phyloP scores from a whole-genome alignment of 2,888 invertebrate species.

The Ectropis crepuscularia region DNA sequence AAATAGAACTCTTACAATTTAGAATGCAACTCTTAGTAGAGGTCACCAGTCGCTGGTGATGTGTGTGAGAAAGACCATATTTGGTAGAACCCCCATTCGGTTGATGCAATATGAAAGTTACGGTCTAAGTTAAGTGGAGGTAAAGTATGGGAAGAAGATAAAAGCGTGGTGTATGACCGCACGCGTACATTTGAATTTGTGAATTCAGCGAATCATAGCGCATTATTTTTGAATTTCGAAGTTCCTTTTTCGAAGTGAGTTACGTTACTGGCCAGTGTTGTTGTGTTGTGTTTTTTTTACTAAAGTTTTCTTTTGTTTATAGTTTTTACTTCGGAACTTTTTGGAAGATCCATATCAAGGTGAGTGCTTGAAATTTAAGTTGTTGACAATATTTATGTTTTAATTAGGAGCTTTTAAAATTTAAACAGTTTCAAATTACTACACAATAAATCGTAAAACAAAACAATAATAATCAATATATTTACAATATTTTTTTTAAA shows the following conservation, averaged over 20 bases:
- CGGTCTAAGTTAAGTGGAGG: conserved; percentile 55
- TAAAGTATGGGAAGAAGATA: conserved; percentile 59
- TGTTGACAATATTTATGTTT: background rate
- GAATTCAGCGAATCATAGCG: conserved; percentile 49
- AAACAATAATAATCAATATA: too few relatives aligned
- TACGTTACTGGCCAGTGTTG: conserved; percentile 48
- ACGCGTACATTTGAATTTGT: conserved; percentile 64
- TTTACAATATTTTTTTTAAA: too few relatives aligned
- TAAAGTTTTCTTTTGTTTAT: conserved; percentile 38
- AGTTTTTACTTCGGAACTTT: conserved; percentile 48
- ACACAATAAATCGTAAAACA: too few relatives aligned
- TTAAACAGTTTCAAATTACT: too few relatives aligned
- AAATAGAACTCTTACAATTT: conserved; percentile 16
- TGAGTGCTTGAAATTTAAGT: conserved; percentile 40
- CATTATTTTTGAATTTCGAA: conserved; percentile 49
- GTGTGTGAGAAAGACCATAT: conserved; percentile 14
- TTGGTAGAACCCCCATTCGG: conserved; percentile 4
- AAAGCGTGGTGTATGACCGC: conserved; percentile 66
- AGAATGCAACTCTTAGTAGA: background rate
- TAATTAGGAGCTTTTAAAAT: background rate
- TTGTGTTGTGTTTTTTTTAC: conserved; percentile 45
- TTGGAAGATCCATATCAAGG: conserved; percentile 46
- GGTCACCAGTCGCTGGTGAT: conserved; percentile 12
- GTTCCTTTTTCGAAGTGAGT: conserved; percentile 43
- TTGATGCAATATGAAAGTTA: conserved; percentile 4